A percentile compares a stretch with the other conserved stretches of the same genome.
phyloP scores from a whole-genome alignment of 2,113 vertebrate genomes.

The Callaeas wilsoni region DNA sequence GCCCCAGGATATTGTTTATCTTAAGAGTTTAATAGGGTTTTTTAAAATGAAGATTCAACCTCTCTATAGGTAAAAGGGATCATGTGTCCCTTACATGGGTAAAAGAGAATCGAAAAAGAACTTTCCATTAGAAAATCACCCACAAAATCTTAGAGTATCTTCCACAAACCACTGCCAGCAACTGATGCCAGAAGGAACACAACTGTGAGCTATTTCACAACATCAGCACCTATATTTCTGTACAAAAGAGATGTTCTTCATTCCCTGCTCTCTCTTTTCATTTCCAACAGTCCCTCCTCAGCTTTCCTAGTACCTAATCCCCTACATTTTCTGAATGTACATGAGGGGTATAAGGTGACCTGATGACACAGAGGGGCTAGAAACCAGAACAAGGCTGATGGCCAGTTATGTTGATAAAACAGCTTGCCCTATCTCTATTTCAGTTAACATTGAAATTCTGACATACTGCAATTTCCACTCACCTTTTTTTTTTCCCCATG shows the following conservation, averaged over 20 bases:
- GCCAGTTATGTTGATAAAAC: neutral
- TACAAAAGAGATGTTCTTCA: neutral
- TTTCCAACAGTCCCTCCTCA: neutral
- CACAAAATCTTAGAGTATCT: neutral
- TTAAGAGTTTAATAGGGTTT: neutral
- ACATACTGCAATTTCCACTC: neutral
- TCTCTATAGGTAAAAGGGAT: neutral
- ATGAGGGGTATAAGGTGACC: neutral
- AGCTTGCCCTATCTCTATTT: neutral
- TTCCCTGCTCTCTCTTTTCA: neutral
- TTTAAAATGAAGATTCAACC: neutral
- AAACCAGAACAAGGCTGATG: neutral
- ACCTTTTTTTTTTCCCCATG: accelerated
- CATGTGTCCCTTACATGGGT: neutral
- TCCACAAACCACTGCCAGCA: neutral
- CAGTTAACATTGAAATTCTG: neutral
- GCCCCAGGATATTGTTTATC: neutral
- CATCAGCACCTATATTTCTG: neutral
- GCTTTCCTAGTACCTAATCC: neutral
- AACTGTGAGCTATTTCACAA: neutral
- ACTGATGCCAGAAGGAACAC: neutral
- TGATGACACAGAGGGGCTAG: neutral
- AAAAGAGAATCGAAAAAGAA: neutral
- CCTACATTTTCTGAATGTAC: neutral
- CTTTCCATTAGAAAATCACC: neutral